These are phyloP conservation scores for Sepioteuthis lessoniana DNA, from an alignment of 2,888 invertebrate genomes.

Conservation along the genomic window DNA sequence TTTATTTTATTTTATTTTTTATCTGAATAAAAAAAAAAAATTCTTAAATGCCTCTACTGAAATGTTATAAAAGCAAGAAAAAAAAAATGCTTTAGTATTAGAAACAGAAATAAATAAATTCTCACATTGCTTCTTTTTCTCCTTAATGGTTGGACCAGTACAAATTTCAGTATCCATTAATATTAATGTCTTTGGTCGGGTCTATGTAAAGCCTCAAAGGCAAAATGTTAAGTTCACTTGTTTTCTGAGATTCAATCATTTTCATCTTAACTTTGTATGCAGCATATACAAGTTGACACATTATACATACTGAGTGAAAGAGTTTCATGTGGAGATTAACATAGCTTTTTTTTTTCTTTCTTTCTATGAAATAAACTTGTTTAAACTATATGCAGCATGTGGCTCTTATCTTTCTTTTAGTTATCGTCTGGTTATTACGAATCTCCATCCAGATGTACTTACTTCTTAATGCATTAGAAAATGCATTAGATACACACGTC, in stretches of 20 bases:
- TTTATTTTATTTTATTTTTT: too few relatives aligned
- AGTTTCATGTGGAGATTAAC: not conserved
- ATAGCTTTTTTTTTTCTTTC: not conserved
- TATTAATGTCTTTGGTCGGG: not conserved
- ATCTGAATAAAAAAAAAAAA: too few relatives aligned
- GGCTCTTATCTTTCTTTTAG: not conserved
- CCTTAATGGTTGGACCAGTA: not conserved
- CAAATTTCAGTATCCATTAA: constrained; percentile 17
- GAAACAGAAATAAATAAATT: not conserved
- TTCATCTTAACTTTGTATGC: not conserved
- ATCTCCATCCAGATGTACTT: too few relatives aligned
- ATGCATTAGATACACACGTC: too few relatives aligned
- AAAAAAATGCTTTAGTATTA: not conserved
- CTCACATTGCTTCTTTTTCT: not conserved
- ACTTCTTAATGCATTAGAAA: too few relatives aligned
- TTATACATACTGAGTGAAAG: not conserved
- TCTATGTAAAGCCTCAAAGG: not conserved
- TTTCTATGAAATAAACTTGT: not conserved
- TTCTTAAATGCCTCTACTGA: not conserved
- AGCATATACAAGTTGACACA: not conserved
- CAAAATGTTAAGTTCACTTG: constrained; percentile 18
- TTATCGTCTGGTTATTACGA: not conserved
- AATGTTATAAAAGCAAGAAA: not conserved
- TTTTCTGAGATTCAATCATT: not conserved
- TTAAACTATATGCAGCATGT: not conserved